These are phyloP conservation scores for Spatulosminthurus flaviceps DNA, from an alignment of 2,888 invertebrate species.

Conservation along the genomic window DNA sequence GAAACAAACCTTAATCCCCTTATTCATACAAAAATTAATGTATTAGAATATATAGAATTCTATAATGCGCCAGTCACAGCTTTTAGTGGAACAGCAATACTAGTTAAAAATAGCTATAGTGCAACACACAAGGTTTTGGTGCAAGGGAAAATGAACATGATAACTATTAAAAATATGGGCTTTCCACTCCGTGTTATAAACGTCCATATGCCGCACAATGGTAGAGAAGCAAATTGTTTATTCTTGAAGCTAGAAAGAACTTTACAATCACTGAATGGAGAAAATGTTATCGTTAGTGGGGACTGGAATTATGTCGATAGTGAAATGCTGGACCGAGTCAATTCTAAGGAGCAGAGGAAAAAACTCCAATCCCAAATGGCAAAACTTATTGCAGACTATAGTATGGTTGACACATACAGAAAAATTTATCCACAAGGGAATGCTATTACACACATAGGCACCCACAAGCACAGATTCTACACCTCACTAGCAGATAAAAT, in stretches of 20 bases:
- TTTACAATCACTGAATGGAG: background rate
- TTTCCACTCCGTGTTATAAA: background rate
- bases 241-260: background rate
- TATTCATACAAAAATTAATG: background rate
- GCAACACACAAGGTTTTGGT: background rate
- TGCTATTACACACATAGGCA: background rate
- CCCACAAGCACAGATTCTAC: background rate
- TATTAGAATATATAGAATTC: background rate
- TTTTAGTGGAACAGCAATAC: background rate
- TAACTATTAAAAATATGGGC: background rate
- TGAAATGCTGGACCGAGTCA: background rate
- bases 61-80: background rate
- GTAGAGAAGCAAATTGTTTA: background rate
- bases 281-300: background rate
- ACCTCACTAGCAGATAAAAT: background rate
- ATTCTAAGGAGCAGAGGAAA: constrained; percentile 6
- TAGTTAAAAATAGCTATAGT: background rate
- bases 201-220: background rate
- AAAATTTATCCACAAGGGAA: background rate
- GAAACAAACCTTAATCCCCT: constrained; percentile 8
- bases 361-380: background rate
- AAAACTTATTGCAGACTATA: background rate
- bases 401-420: background rate
- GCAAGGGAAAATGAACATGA: background rate
- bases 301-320: constrained; percentile 22